Base-by-base conservation (phyloP, 23 tunicate species). In the Corella eumyota region DNA sequence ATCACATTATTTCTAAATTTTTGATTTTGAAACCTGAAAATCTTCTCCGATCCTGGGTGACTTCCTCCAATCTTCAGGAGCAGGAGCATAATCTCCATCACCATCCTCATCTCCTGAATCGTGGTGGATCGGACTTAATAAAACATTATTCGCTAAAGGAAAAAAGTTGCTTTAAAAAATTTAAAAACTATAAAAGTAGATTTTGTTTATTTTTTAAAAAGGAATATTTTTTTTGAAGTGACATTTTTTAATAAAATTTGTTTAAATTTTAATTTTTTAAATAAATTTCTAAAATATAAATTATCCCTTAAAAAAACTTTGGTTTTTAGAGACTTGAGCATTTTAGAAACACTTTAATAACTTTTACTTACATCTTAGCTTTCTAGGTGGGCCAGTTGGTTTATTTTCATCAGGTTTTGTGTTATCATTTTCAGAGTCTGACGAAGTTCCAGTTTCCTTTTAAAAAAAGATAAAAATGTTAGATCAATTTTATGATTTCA, bases 1-100 rank as follows among this genome's bases (percentile, higher is more conserved):
- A n/a, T n/a, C n/a, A n/a, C n/a, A n/a, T n/a, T n/a, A n/a, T n/a
- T n/a, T n/a, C n/a, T n/a, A n/a, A n/a, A n/a, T n/a, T n/a, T n/a
- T n/a, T n/a, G 57, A 9, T n/a, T 19, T 27, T 19, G 27, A 7
- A 25, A 84, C 94, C 53, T 84, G 94, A 55, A 53, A 84, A 6
- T 75, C 63, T 13, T 69, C 78, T 5, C 94, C 94, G n/a, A 84
- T 72, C 36, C 94, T 69, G 1, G 94, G 94, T 26, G 48, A 34
- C 50, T 84, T 84, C 56, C 62, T 80, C 69, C 80, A 80, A 36
- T 83, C 93, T 32, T 74, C 78, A 4, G 73, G 67, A 27, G 66
- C 64, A 38, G 72, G 82, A 30, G 82, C 73, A 66, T 57, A 66
- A 48, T 75, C 66, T 32, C 66, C 78, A 23, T 61, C 82, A 33